These are phyloP conservation scores for Zaprionus davidi DNA, from an alignment of 1,140 invertebrate species.

Conservation along the genomic window DNA sequence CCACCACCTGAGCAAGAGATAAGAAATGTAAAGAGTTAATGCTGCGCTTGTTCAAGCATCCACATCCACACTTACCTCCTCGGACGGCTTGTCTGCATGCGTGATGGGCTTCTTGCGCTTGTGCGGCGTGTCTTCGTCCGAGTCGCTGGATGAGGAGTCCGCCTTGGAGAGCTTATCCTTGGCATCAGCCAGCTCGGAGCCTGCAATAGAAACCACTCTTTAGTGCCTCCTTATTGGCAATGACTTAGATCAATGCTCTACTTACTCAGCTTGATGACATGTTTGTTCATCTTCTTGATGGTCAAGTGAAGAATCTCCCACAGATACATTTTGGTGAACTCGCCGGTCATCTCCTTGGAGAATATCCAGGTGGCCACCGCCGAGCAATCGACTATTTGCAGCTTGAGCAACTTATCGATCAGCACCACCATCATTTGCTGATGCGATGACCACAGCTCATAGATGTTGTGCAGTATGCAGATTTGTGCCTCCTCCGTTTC, in stretches of 20 bases:
- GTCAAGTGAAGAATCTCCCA: conserved; percentile 99
- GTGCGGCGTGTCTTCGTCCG: conserved; percentile 88
- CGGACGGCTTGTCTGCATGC: conserved; percentile 90
- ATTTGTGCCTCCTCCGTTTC: conserved; percentile 98
- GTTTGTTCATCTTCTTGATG: conserved; percentile 98
- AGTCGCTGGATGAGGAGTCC: conserved; percentile 91
- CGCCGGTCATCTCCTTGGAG: conserved; percentile 96
- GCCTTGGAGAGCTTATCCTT: conserved; percentile 92
- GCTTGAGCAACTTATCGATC: conserved; percentile 98
- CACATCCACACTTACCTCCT: conserved; percentile 86
- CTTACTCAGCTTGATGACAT: conserved; percentile 92
- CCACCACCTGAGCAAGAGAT: conserved; percentile 87
- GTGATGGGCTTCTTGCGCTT: conserved; percentile 87
- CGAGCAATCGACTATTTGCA: conserved; percentile 97
- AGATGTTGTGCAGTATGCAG: conserved; percentile 96
- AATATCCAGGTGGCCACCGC: conserved; percentile 99
- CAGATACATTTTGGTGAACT: conserved; percentile 98
- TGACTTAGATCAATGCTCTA: background rate
- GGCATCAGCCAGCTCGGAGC: conserved; percentile 92
- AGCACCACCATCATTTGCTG: conserved; percentile 98
- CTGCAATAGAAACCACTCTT: conserved; percentile 70
- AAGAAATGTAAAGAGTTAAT: background rate
- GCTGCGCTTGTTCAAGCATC: background rate
- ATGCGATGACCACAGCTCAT: conserved; percentile 96
- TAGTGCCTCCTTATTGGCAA: background rate